Evolutionary conservation across 2,113 vertebrate genomes (phyloP).

Genomic region (Pristiophorus japonicus): DNA sequence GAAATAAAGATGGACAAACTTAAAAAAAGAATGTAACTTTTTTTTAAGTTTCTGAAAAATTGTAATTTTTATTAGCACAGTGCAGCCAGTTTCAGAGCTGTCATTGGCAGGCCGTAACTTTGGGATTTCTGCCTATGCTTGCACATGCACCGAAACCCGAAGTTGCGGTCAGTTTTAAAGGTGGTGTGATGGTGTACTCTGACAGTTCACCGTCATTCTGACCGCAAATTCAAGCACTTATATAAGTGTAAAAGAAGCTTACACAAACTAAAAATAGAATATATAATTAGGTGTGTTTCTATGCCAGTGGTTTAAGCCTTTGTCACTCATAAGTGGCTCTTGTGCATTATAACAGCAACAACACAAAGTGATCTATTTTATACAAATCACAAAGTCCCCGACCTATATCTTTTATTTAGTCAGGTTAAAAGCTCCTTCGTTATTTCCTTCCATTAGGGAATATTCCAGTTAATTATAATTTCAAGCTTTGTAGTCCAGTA

Average conservation of each 20-base stretch:
- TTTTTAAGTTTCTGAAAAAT: too few species aligned
- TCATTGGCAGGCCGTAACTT: too few species aligned
- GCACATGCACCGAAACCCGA: too few species aligned
- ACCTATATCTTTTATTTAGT: not conserved
- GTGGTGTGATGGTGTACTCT: too few species aligned
- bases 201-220: too few species aligned
- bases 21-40: too few species aligned
- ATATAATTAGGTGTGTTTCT: not conserved
- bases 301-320: not conserved
- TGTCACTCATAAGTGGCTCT: not conserved
- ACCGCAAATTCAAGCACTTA: too few species aligned
- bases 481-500: not conserved
- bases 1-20: too few species aligned
- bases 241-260: not conserved
- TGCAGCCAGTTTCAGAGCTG: too few species aligned
- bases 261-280: not conserved
- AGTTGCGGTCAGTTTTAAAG: too few species aligned
- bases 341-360: not conserved
- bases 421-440: not conserved
- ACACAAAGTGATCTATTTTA: not conserved
- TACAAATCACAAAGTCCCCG: not conserved
- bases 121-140: too few species aligned
- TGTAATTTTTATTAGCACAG: too few species aligned
- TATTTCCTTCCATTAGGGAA: not conserved
- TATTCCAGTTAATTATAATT: conserved; percentile 3